Percentiles rank a stretch among this genome's conserved stretches.
Conservation (phyloP, 2,888 invertebrate genomes). For the Ophioninae sp. region DNA sequence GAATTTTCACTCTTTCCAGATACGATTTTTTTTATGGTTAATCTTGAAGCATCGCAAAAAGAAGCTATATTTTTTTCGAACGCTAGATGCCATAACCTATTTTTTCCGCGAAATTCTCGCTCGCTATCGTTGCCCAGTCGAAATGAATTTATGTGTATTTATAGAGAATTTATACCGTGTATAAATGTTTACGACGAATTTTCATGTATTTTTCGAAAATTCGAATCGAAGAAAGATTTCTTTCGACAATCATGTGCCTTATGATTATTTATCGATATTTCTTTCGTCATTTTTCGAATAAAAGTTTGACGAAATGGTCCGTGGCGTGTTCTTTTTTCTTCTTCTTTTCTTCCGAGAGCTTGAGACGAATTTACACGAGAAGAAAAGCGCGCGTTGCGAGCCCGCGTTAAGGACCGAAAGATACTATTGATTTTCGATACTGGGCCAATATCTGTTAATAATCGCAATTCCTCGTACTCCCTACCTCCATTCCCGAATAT, state of each 20-base stretch:
- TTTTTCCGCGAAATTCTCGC: too few species aligned
- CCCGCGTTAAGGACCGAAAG: conserved; percentile 1
- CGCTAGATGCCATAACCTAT: not conserved
- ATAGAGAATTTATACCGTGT: conserved; percentile 33
- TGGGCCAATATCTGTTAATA: conserved; percentile 39
- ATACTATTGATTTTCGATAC: conserved; percentile 47
- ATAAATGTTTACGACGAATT: conserved; percentile 3
- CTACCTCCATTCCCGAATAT: conserved; percentile 9
- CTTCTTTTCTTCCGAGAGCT: not conserved
- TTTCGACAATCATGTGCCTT: not conserved
- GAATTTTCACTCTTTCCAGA: not conserved
- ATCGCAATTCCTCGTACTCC: conserved; percentile 24
- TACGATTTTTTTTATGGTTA: not conserved
- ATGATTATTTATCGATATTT: not conserved
- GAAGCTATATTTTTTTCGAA: not conserved
- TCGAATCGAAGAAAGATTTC: not conserved
- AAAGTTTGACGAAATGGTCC: not conserved
- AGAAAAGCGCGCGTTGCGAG: not conserved
- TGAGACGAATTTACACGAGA: not conserved
- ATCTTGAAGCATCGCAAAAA: not conserved
- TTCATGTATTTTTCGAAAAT: not conserved
- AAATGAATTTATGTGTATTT: conserved; percentile 19
- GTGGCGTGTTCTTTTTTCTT: not conserved
- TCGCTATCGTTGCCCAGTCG: too few species aligned
- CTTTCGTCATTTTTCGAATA: conserved; percentile 14